Conservation (phyloP, 2,888 invertebrate genomes). For the Piscicola geometra region DNA sequence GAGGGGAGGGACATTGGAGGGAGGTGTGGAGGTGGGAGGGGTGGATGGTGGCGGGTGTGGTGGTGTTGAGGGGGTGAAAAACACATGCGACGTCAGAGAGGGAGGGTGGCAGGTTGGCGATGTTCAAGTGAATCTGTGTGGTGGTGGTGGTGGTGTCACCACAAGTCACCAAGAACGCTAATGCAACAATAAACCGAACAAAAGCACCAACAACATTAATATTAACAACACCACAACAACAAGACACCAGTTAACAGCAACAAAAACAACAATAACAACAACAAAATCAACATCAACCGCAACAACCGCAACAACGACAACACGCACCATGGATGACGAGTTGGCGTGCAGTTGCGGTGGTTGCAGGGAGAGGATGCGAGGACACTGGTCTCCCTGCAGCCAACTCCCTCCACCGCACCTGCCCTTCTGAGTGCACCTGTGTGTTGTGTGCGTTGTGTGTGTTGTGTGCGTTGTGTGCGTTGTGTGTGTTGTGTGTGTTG, state of each 20-base stretch:
- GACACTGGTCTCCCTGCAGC: constrained; percentile 3
- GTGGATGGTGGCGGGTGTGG: too few species aligned
- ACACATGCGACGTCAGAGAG: background rate
- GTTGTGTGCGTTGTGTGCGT: background rate
- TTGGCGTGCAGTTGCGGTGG: background rate
- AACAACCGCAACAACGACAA: background rate
- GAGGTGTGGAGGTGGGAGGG: background rate
- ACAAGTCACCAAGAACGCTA: too few species aligned
- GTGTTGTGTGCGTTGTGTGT: background rate
- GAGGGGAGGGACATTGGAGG: background rate
- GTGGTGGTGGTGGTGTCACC: too few species aligned
- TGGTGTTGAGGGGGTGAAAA: background rate
- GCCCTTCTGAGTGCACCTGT: background rate
- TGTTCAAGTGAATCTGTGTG: background rate
- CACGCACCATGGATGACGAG: background rate
- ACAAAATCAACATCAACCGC: background rate
- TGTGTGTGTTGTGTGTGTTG: background rate
- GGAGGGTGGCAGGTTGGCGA: background rate
- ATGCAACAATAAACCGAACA: too few species aligned
- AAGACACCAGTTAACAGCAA: background rate
- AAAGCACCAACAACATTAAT: background rate
- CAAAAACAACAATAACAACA: background rate
- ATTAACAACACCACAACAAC: constrained; percentile 9
- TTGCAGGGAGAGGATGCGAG: background rate
- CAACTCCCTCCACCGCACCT: background rate